Evolutionary conservation across 2,797 vertebrate species (phyloP), one percentile per base, ranked within the genome.

Genomic region (Malacoraja senta): DNA sequence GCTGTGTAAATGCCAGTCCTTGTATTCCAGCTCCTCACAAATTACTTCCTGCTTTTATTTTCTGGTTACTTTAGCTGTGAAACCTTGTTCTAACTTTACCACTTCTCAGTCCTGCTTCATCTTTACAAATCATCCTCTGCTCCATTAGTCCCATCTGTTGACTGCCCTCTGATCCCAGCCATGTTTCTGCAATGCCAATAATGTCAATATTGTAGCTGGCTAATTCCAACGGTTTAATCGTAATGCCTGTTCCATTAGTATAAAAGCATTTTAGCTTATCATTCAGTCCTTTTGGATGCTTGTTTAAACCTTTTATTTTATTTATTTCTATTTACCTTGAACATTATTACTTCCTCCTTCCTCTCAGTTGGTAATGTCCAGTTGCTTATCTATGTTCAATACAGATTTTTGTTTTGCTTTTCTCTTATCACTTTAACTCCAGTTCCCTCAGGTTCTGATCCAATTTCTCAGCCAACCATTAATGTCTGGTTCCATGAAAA

Each of bases 261-360:
- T 92, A 76, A 92, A 92, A 76, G 90, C 65, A 72, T 74, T 91
- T 72, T 38, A 44, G 88, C 88, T 91, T 91, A 91, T 91, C 65
- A 72, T 74, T 76, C 68, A n/a, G 26, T 24, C 35, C 71, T 88
- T 35, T 68, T 32, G 63, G 32, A 88, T 88, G 61, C 90, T 92
- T 92, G 29, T 58, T 76, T 92, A 76, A 92, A 53, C 90, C 71
- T 92, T 88, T 92, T 92, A 92, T 92, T 92, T 71, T 92, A 58
- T 92, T 76, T 58, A 74, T 58, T 58, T 76, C 90, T 76, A 12
- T 92, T 76, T 74, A 92, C 90, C 71, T 71, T 76, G 71, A 76
- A 58, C 90, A n/a, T 53, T 92, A 92, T 92, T 53, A 92, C 72
- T 74, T 92, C 68, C 72, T 76, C 29, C 10, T 92, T 88, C 84